Percentiles rank a stretch among this genome's conserved stretches.
Evolutionary conservation across 2,113 vertebrate species (phyloP).

Genomic region (Cranoglanis bouderius): DNA sequence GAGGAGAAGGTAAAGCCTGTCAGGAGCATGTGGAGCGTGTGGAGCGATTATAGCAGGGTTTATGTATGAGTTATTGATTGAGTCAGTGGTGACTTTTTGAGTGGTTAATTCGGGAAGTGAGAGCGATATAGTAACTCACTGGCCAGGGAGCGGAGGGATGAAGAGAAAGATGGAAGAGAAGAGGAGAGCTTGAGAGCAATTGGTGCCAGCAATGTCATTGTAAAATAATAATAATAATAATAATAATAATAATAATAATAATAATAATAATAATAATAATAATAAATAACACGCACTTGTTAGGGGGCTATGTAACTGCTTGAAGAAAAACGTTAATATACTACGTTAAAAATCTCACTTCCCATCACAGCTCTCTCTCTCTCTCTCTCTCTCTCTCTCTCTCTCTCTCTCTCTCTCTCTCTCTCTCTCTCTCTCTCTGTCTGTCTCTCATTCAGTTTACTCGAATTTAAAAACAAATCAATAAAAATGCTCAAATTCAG

Average conservation of each 20-base stretch:
- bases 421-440: background rate
- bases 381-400: slow-evolving; percentile 1
- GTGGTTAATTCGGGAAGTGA: slow-evolving; percentile 85
- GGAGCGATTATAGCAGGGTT: slow-evolving; percentile 78
- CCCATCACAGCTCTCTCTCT: background rate
- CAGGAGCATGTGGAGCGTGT: slow-evolving; percentile 67
- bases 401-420: slow-evolving; percentile 25
- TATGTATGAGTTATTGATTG: slow-evolving; percentile 86
- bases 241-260: too few species aligned
- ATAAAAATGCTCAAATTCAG: slow-evolving; percentile 13
- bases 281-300: too few species aligned
- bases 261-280: too few species aligned
- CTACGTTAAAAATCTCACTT: background rate
- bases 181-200: slow-evolving; percentile 52
- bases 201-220: slow-evolving; percentile 33
- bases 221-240: too few species aligned
- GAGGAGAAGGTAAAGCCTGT: slow-evolving; percentile 56
- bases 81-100: slow-evolving; percentile 84
- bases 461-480: background rate
- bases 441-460: background rate
- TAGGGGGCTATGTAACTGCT: background rate
- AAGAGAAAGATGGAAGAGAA: slow-evolving; percentile 60
- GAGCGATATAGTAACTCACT: slow-evolving; percentile 79
- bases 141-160: slow-evolving; percentile 64
- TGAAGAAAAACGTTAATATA: background rate